Base-by-base conservation (phyloP, 1,140 invertebrate species). In the Anadara kagoshimensis region DNA sequence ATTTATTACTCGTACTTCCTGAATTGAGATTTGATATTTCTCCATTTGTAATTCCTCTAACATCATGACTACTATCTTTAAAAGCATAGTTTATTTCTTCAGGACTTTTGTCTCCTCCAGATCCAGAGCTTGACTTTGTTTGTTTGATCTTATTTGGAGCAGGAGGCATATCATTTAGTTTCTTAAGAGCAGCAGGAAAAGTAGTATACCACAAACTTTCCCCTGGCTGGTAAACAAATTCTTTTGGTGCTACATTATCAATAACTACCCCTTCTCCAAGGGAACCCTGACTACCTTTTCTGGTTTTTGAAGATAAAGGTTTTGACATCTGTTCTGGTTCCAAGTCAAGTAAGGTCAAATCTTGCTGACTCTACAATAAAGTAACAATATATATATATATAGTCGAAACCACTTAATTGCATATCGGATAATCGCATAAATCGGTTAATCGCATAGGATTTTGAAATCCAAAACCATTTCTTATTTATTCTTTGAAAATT, bases 11-110 rank as follows among this genome's bases (percentile, higher is more conserved):
- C 29, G 20, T 36, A 51, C 7, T 7, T 3, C 29, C 29, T 36
- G 29, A 36, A 36, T 36, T 36, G 7, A 36, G 29, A 3, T 36
- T 36, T 3, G 29, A 36, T 36, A 36, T 36, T 36, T 36, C 29
- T 36, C 29, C 29, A 36, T 36, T 36, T 36, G 29, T 36, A 36
- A 36, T 36, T 36, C 29, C 29, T n/a, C 26, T 36, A 14, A 51
- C 62, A 51, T 51, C 53, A 51, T 51, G 51, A 22, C 62, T 64
- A 53, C 53, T 61, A 20, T 54, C 36, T 29, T 63, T 64, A 36
- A 72, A 72, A 22, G 61, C 69, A 65, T 72, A 72, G 24, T 72
- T 72, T 3, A 72, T 65, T 29, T 44, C 69, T 29, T 72, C 69
- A n/a, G 69, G 62, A 45, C 41, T 51, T 18, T 57, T 65, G 22